Base-by-base conservation (phyloP, 2,113 vertebrate species). In the Hoplias malabaricus region DNA sequence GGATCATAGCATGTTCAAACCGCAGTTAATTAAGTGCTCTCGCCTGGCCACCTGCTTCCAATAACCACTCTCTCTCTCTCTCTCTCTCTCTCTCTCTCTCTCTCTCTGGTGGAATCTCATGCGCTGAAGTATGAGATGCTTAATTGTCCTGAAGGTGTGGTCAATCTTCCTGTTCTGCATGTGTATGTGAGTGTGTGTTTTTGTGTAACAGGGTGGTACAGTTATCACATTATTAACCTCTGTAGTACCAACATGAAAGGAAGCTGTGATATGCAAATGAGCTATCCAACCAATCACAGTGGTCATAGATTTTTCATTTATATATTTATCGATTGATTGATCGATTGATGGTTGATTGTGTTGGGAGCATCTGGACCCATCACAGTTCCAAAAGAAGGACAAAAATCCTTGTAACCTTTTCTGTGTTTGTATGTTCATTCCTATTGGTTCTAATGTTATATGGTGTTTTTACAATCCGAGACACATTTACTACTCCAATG, bases 1-100 rank as follows among this genome's bases (percentile, higher is more conserved):
- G 84, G 82, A 63, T 87, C 87, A 78, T 92, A 89, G 87, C 83
- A 83, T 89, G 86, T 91, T 93, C 83, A 89, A 90, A 92, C 79
- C 88, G 78, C 75, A 84, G 87, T 85, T 91, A 88, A 89, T 92
- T 84, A 89, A 92, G 89, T 83, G 81, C 90, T 89, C 86, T 81
- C 46, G 85, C 86, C 87, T 84, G 84, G 89, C 85, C 86, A 89
- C 87, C 85, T 92, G 86, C 88, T 92, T 89, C 84, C 86, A 90
- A 90, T 90, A 88, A 88, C 75, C 86, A 88, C 74, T 73, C 65
- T 16, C 40, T 19, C 50, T 53, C 48, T 8, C 16, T 1, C 43
- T 16, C 13, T 13, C 13, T 43, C 46, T 48, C 83, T 50, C n/a
- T 19, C n/a, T 50, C 2, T 63, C 67, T 19, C 43, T 14, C n/a